phyloP scores from a whole-genome alignment of 1,140 invertebrate genomes.

The Papilio aristodemus region DNA sequence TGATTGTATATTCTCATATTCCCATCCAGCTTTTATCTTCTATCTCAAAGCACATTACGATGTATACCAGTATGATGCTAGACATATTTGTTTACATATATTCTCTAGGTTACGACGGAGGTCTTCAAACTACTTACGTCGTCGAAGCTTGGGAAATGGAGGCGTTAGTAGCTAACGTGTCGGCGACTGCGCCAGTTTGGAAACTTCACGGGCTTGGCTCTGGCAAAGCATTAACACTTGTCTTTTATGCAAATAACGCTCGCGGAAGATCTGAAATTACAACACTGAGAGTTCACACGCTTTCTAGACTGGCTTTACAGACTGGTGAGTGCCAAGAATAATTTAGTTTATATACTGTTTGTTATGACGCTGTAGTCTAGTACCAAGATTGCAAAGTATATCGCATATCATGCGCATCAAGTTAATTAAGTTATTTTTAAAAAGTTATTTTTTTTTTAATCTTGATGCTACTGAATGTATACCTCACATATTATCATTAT shows the following conservation, averaged over 20 bases:
- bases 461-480: too few relatives aligned
- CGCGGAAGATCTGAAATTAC: constrained; percentile 82
- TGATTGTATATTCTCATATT: too few relatives aligned
- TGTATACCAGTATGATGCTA: too few relatives aligned
- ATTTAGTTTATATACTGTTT: constrained; percentile 1
- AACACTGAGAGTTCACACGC: constrained; percentile 67
- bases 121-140: constrained; percentile 90
- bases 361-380: not conserved
- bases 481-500: too few relatives aligned
- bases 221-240: constrained; percentile 76
- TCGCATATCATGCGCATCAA: too few relatives aligned
- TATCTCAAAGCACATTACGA: too few relatives aligned
- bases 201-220: constrained; percentile 79
- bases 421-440: not conserved
- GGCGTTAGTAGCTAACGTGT: constrained; percentile 74
- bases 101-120: constrained; percentile 90
- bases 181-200: constrained; percentile 77
- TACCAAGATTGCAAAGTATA: not conserved
- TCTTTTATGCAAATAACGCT: constrained; percentile 83
- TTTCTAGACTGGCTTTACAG: constrained; percentile 67
- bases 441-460: not conserved
- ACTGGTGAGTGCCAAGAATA: constrained; percentile 52
- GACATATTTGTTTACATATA: too few relatives aligned
- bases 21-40: too few relatives aligned
- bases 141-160: constrained; percentile 83